phyloP scores from a whole-genome alignment of 2,113 vertebrate species.

The Seriola dumerili region DNA sequence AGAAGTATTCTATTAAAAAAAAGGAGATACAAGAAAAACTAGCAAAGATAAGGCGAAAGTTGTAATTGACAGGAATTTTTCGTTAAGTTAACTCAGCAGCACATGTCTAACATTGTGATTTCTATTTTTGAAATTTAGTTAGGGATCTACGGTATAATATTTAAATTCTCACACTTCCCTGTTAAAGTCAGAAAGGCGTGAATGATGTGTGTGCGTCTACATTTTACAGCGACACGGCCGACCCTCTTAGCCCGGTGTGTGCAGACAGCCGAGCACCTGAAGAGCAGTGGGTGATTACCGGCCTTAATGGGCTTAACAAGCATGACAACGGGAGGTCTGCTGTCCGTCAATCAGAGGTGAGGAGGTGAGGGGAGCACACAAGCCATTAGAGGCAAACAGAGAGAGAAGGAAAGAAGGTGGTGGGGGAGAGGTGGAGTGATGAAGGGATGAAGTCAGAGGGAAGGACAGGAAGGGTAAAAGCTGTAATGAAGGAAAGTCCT shows the following conservation, averaged over 20 bases:
- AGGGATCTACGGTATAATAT: neutral
- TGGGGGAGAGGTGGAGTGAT: neutral
- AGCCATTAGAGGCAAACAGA: conserved; percentile 47
- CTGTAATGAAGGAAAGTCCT: conserved; percentile 21
- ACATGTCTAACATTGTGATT: neutral
- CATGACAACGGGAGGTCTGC: conserved; percentile 71
- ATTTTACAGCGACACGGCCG: conserved; percentile 6
- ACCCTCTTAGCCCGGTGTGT: conserved; percentile 48
- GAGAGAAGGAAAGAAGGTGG: conserved; percentile 15
- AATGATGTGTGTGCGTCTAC: neutral
- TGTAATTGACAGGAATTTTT: neutral
- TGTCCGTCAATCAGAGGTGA: conserved; percentile 73
- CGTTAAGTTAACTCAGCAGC: neutral
- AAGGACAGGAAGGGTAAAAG: neutral
- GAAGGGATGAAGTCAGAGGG: conserved; percentile 14
- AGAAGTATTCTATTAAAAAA: no score
- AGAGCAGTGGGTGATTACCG: conserved; percentile 66
- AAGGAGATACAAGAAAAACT: neutral
- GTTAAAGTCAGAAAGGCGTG: neutral
- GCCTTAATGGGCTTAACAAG: conserved; percentile 79
- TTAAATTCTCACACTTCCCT: neutral
- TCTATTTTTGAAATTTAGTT: neutral
- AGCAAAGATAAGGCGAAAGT: no score
- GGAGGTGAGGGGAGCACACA: conserved; percentile 40
- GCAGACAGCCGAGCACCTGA: conserved; percentile 62